A percentile compares a stretch with the other conserved stretches of the same genome.
Evolutionary conservation across 2,888 invertebrate genomes (phyloP).

Genomic region (Allophyes oxyacanthae): DNA sequence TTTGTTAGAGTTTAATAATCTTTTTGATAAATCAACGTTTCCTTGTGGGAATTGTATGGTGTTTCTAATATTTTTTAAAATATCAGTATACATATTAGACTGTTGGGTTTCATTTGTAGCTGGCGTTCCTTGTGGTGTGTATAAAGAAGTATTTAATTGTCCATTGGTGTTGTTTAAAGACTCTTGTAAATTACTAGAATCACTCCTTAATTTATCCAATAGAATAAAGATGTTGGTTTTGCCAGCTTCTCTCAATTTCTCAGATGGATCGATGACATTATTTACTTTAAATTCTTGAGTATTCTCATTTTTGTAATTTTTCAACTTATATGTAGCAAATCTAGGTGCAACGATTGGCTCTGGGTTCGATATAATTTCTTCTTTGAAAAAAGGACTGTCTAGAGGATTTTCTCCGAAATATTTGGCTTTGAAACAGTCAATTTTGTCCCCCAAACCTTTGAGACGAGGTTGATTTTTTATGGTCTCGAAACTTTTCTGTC

Average conservation of each 20-base stretch:
- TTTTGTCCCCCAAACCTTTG: slow-evolving; percentile 91
- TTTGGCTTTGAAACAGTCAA: slow-evolving; percentile 93
- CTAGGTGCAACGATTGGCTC: slow-evolving; percentile 75
- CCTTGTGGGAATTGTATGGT: slow-evolving; percentile 30
- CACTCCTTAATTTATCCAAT: slow-evolving; percentile 61
- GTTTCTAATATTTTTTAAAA: slow-evolving; percentile 81
- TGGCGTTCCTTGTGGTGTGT: slow-evolving; percentile 25
- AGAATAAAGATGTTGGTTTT: slow-evolving; percentile 59
- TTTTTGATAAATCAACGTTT: slow-evolving; percentile 15
- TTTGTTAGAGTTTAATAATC: slow-evolving; percentile 21
- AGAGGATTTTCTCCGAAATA: slow-evolving; percentile 93
- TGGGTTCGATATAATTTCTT: slow-evolving; percentile 86
- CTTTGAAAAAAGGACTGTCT: slow-evolving; percentile 92
- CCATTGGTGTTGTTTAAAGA: slow-evolving; percentile 46
- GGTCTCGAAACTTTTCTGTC: slow-evolving; percentile 66
- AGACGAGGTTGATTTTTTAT: slow-evolving; percentile 85
- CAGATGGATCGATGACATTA: slow-evolving; percentile 29
- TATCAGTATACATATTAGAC: slow-evolving; percentile 81
- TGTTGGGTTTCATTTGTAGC: slow-evolving; percentile 55
- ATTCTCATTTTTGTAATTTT: slow-evolving; percentile 35
- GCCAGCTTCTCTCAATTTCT: slow-evolving; percentile 43
- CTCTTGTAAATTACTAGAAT: slow-evolving; percentile 50
- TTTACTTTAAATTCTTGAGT: slow-evolving; percentile 38
- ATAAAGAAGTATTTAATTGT: slow-evolving; percentile 35
- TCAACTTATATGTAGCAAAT: slow-evolving; percentile 59